These are phyloP conservation scores for Nomada ruficornis DNA, from an alignment of 2,888 invertebrate genomes.

Conservation along the genomic window DNA sequence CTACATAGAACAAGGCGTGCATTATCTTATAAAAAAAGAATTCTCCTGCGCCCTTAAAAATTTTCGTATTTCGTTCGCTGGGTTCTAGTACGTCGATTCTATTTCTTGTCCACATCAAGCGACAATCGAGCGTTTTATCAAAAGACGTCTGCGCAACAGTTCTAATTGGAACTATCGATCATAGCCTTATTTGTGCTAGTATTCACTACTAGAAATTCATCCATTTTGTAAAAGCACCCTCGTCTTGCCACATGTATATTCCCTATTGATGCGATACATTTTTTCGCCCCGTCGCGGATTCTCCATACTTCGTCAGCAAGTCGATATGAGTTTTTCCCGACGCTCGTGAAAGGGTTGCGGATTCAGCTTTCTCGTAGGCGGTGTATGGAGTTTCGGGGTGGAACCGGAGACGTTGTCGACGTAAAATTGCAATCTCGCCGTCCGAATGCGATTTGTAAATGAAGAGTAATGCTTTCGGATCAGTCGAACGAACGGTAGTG, in stretches of 20 bases:
- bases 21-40: too few relatives aligned
- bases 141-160: slow-evolving; percentile 12
- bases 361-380: slow-evolving; percentile 14
- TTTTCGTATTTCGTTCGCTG: not conserved
- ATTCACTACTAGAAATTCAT: slow-evolving; percentile 12
- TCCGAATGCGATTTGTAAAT: slow-evolving; percentile 30
- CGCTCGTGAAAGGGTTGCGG: slow-evolving; percentile 9
- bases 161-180: slow-evolving; percentile 21
- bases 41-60: too few relatives aligned
- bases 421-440: slow-evolving; percentile 33
- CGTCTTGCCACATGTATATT: not conserved
- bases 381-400: not conserved
- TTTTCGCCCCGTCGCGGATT: not conserved
- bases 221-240: not conserved
- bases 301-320: not conserved
- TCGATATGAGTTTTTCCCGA: slow-evolving; percentile 15
- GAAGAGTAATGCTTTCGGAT: slow-evolving; percentile 1
- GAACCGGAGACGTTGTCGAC: slow-evolving; percentile 13
- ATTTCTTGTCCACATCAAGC: not conserved
- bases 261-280: slow-evolving; percentile 12
- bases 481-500: slow-evolving; percentile 1
- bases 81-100: not conserved
- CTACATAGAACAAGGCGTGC: too few relatives aligned
- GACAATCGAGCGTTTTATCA: not conserved
- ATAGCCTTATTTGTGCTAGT: not conserved